A percentile compares a stretch with the other conserved stretches of the same genome.
Evolutionary conservation across 2,797 vertebrate genomes (phyloP).

Genomic region (Pangasius larnaudii): DNA sequence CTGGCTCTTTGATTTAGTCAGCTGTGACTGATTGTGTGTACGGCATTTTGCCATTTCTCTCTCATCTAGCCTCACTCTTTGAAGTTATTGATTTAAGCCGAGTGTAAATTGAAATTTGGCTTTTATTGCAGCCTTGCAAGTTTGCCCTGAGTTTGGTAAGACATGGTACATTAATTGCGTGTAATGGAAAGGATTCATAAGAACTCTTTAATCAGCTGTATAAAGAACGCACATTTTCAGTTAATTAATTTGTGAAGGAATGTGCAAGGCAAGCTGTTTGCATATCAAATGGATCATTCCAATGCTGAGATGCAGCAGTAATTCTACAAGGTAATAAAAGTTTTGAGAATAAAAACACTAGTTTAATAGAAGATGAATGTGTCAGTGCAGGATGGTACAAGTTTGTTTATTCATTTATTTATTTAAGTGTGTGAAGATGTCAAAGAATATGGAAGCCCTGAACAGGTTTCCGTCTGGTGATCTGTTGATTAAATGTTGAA

Average conservation of each 20-base stretch:
- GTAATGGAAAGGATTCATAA: slow-evolving; percentile 17
- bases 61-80: slow-evolving; percentile 15
- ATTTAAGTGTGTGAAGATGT: too few species aligned
- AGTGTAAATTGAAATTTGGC: slow-evolving; percentile 20
- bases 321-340: neutral
- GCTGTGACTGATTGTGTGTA: neutral
- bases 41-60: neutral
- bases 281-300: neutral
- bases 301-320: neutral
- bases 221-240: neutral
- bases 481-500: too few species aligned
- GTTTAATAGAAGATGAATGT: neutral
- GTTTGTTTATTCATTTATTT: neutral
- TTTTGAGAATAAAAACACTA: neutral
- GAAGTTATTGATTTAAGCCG: neutral
- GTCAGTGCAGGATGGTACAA: neutral
- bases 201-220: slow-evolving; percentile 18
- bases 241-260: neutral
- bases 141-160: slow-evolving; percentile 5
- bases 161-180: slow-evolving; percentile 22
- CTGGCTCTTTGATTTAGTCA: slow-evolving; percentile 1
- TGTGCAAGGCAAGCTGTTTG: neutral
- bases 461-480: too few species aligned
- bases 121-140: neutral
- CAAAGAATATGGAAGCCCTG: neutral